Evolutionary conservation across 2,888 invertebrate genomes (phyloP).

Genomic region (Scaptomyza reducta): DNA sequence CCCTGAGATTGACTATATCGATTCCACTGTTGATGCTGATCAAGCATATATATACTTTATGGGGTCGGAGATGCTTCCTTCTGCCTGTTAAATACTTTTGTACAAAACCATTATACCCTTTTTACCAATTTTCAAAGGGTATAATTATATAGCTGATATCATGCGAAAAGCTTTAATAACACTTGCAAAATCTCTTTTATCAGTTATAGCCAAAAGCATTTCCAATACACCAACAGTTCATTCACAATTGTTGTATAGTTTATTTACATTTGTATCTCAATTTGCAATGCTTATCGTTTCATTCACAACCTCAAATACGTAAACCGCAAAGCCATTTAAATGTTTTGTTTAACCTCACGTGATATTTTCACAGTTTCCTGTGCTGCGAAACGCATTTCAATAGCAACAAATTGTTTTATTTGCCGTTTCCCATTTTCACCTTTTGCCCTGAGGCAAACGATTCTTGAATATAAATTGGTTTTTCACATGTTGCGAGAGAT

Average conservation of each 20-base stretch:
- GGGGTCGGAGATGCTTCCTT: too few species aligned
- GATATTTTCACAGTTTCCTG: constrained; percentile 45
- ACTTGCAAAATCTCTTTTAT: not conserved
- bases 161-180: too few species aligned
- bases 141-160: too few species aligned
- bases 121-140: too few species aligned
- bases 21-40: too few species aligned
- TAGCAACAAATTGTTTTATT: constrained; percentile 26
- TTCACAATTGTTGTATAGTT: constrained; percentile 7
- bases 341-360: constrained; percentile 42
- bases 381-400: constrained; percentile 41
- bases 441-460: constrained; percentile 24
- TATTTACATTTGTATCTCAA: not conserved
- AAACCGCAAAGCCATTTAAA: constrained; percentile 2
- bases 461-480: constrained; percentile 59
- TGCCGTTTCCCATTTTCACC: constrained; percentile 15
- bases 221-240: constrained; percentile 6
- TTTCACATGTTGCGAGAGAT: constrained; percentile 58
- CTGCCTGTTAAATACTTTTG: too few species aligned
- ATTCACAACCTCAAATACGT: constrained; percentile 21
- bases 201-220: too few species aligned
- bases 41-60: too few species aligned
- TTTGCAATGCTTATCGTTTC: constrained; percentile 9
- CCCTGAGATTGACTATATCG: too few species aligned
- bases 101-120: too few species aligned